phyloP scores from a whole-genome alignment of 2,888 invertebrate species.

The Dryobota labecula region DNA sequence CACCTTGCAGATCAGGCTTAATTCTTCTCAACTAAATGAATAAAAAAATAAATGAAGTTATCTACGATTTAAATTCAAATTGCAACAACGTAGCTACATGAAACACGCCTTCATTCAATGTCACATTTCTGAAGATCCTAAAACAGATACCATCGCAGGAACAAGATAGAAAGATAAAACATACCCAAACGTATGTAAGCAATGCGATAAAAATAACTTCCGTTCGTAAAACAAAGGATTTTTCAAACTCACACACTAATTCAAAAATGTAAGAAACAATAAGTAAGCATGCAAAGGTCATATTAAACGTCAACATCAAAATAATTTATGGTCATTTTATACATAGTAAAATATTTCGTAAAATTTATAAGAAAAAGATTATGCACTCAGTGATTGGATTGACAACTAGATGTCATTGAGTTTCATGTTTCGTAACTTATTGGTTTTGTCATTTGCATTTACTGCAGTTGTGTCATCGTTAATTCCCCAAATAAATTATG shows the following conservation, averaged over 20 bases:
- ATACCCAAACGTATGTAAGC: slow-evolving; percentile 20
- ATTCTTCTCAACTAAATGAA: neutral
- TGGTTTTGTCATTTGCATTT: slow-evolving; percentile 17
- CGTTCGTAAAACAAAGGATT: slow-evolving; percentile 61
- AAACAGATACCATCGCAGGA: slow-evolving; percentile 54
- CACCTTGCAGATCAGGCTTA: neutral
- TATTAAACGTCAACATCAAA: slow-evolving; percentile 21
- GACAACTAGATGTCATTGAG: slow-evolving; percentile 47
- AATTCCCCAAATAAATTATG: slow-evolving; percentile 4
- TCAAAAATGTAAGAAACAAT: slow-evolving; percentile 46
- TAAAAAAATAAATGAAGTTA: neutral
- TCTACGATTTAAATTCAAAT: neutral
- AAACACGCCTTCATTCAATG: slow-evolving; percentile 52
- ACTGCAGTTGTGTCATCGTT: slow-evolving; percentile 15
- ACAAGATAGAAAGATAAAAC: slow-evolving; percentile 47
- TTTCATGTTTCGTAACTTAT: slow-evolving; percentile 15
- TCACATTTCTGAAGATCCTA: slow-evolving; percentile 46
- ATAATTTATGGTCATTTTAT: slow-evolving; percentile 28
- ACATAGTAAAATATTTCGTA: slow-evolving; percentile 17
- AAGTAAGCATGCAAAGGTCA: slow-evolving; percentile 44
- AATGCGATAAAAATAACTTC: slow-evolving; percentile 54
- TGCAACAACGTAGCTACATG: neutral
- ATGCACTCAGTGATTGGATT: slow-evolving; percentile 24
- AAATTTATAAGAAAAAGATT: slow-evolving; percentile 18
- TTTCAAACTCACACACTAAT: slow-evolving; percentile 54